Conservation (phyloP, 2,797 vertebrate species). For the Ctenochaetus hawaiiensis region DNA sequence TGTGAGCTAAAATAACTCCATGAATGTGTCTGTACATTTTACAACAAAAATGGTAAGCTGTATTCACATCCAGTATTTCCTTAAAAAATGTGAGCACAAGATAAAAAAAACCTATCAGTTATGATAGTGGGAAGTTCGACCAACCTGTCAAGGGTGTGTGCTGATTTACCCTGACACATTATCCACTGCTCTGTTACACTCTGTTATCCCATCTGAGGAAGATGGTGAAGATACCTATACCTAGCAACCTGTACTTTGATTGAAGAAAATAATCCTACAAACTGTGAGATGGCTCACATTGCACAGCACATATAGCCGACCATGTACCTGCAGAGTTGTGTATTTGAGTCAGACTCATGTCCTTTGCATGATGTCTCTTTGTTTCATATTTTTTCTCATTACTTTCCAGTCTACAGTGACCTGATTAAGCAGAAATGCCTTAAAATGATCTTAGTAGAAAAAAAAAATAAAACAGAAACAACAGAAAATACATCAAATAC, state of each 20-base stretch:
- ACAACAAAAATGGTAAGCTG: background rate
- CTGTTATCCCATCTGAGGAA: background rate
- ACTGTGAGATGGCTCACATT: slow-evolving; percentile 10
- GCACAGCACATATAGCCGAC: background rate
- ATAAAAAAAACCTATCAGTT: background rate
- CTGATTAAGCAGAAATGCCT: slow-evolving; percentile 47
- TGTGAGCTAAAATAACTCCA: background rate
- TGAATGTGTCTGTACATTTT: background rate
- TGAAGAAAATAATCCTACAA: slow-evolving; percentile 1
- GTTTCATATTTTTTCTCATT: slow-evolving; percentile 3
- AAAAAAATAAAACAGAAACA: background rate
- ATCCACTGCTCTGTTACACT: background rate
- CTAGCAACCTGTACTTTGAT: slow-evolving; percentile 18
- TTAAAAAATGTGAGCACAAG: background rate
- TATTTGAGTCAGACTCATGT: slow-evolving; percentile 20
- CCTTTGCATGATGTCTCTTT: slow-evolving; percentile 31
- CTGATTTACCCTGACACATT: background rate
- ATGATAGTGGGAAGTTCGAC: background rate
- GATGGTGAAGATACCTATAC: background rate
- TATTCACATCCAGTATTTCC: background rate
- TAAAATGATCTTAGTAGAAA: slow-evolving; percentile 19
- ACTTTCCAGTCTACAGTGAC: slow-evolving; percentile 19
- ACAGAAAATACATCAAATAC: background rate
- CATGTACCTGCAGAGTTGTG: slow-evolving; percentile 1
- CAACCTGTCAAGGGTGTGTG: background rate